Conservation (phyloP, 2,888 invertebrate genomes). For the Ophraella communa region DNA sequence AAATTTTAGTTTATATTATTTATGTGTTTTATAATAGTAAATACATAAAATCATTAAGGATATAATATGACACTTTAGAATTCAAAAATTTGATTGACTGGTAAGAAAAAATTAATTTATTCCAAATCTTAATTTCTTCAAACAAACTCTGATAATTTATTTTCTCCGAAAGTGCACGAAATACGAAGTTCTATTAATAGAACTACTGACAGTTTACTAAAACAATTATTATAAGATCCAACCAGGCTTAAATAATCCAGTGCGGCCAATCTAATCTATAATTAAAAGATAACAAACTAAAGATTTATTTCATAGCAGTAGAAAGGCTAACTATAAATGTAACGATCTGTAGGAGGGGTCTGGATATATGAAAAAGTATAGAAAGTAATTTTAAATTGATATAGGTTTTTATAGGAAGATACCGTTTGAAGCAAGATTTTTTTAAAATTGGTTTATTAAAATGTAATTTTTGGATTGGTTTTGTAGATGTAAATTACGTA, state of each 20-base stretch:
- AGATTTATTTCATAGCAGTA: slow-evolving; percentile 7
- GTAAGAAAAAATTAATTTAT: no score
- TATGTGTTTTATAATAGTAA: no score
- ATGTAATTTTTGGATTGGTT: not conserved
- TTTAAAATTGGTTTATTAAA: not conserved
- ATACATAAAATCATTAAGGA: no score
- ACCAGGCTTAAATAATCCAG: slow-evolving; percentile 18
- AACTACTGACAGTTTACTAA: slow-evolving; percentile 15
- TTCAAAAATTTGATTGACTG: no score
- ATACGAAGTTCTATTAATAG: slow-evolving; percentile 4
- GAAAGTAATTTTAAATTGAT: not conserved
- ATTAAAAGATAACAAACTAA: slow-evolving; percentile 27
- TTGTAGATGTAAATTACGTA: no score
- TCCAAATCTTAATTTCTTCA: no score
- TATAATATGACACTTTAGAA: no score
- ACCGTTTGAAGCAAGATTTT: not conserved
- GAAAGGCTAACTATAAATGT: not conserved
- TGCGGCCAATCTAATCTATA: slow-evolving; percentile 19
- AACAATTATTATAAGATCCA: slow-evolving; percentile 19
- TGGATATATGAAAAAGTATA: not conserved
- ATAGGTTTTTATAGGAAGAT: not conserved
- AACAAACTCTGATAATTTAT: not conserved
- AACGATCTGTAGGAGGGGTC: not conserved
- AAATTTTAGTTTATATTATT: no score
- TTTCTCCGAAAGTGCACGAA: not conserved